A percentile compares a stretch with the other conserved stretches of the same genome.
Evolutionary conservation across 2,888 invertebrate species (phyloP).

Genomic region (Masnerella sp.): DNA sequence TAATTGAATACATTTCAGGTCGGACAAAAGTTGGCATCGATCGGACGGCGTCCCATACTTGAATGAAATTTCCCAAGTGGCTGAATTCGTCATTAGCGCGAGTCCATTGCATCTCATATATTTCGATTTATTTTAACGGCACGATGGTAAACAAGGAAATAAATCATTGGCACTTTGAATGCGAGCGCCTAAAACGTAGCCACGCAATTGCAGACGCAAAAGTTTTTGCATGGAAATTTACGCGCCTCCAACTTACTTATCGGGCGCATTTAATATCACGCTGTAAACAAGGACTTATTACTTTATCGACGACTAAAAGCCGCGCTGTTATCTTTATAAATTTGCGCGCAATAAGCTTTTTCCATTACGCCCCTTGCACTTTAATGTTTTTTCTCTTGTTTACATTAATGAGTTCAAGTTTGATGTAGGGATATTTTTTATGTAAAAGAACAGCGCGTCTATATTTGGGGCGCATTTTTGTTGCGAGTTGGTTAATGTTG

Average conservation of each 20-base stretch:
- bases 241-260: constrained; percentile 34
- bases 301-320: constrained; percentile 27
- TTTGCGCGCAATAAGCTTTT: too few relatives aligned
- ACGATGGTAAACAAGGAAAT: constrained; percentile 56
- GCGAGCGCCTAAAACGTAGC: constrained; percentile 34
- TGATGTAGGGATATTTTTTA: too few relatives aligned
- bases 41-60: constrained; percentile 40
- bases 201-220: constrained; percentile 36
- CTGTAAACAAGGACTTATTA: constrained; percentile 38
- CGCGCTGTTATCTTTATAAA: not conserved
- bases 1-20: constrained; percentile 48
- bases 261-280: constrained; percentile 22
- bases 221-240: constrained; percentile 48
- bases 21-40: constrained; percentile 49
- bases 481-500: constrained; percentile 21
- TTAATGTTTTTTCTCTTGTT: too few relatives aligned
- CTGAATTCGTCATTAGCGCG: constrained; percentile 51
- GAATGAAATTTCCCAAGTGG: constrained; percentile 58
- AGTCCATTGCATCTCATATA: constrained; percentile 48
- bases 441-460: too few relatives aligned
- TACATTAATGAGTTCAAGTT: too few relatives aligned
- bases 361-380: not conserved
- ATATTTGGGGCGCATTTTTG: constrained; percentile 14
- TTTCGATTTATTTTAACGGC: constrained; percentile 57
- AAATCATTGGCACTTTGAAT: constrained; percentile 53